Evolutionary conservation across 2,113 vertebrate genomes (phyloP).

Genomic region (Oreocharis arfaki): DNA sequence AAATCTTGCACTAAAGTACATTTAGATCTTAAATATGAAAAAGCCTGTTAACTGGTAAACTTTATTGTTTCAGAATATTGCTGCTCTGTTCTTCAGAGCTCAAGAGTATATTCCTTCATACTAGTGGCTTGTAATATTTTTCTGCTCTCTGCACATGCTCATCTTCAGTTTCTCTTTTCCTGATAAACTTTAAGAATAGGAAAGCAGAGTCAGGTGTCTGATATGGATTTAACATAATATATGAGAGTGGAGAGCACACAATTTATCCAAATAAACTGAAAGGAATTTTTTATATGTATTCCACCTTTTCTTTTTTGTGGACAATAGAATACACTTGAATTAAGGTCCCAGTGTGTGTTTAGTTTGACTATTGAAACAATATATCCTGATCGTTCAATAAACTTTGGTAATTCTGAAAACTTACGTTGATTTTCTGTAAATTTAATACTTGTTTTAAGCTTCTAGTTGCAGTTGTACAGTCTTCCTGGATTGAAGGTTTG

Average conservation of each 20-base stretch:
- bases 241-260: not conserved
- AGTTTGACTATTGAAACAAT: conserved; percentile 46
- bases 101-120: not conserved
- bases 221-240: not conserved
- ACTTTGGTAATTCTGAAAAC: conserved; percentile 29
- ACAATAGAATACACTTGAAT: conserved; percentile 10
- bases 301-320: not conserved
- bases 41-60: not conserved
- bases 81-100: not conserved
- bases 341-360: not conserved
- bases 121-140: not conserved
- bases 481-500: not conserved
- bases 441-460: not conserved
- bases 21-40: not conserved
- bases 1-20: not conserved
- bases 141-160: fast-evolving
- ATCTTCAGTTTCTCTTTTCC: not conserved
- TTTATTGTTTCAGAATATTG: not conserved
- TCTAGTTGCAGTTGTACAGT: not conserved
- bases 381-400: not conserved
- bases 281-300: not conserved
- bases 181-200: not conserved
- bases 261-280: not conserved
- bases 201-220: not conserved
- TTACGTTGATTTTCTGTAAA: not conserved